These are phyloP conservation scores for Physella acuta DNA, from an alignment of 1,140 invertebrate genomes.

Conservation along the genomic window DNA sequence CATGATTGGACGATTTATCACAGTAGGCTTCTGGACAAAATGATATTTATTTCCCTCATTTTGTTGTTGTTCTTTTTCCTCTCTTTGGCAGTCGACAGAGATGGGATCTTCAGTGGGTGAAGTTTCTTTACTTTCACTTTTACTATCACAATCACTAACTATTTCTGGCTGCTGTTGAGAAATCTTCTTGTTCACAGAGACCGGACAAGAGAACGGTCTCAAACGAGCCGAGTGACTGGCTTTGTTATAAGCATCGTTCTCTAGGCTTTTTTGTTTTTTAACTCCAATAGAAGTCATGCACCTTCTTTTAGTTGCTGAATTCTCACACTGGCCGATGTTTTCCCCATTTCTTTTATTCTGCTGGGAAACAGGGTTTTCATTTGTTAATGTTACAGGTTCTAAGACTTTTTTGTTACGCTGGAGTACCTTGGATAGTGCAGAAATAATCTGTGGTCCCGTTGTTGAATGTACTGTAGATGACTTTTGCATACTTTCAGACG, in stretches of 20 bases:
- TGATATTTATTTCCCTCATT: neutral
- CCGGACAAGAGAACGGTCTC: conserved; percentile 15
- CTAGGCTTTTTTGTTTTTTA: neutral
- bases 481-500: neutral
- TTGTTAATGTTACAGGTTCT: neutral
- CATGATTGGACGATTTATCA: conserved; percentile 9
- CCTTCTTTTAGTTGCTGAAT: conserved; percentile 3
- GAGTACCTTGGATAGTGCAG: too few relatives aligned
- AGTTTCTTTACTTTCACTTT: neutral
- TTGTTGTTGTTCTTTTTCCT: neutral
- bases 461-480: neutral
- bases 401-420: neutral
- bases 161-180: too few relatives aligned
- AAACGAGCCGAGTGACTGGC: neutral
- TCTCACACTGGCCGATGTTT: conserved; percentile 5
- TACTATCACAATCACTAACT: too few relatives aligned
- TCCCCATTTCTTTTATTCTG: conserved; percentile 5
- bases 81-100: neutral
- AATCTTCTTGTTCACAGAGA: too few relatives aligned
- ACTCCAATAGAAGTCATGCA: conserved; percentile 18
- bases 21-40: conserved; percentile 17
- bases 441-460: too few relatives aligned
- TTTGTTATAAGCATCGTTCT: neutral
- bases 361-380: neutral
- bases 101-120: neutral